Evolutionary conservation across 2,797 vertebrate genomes (phyloP).

Genomic region (Austrolebias charrua): DNA sequence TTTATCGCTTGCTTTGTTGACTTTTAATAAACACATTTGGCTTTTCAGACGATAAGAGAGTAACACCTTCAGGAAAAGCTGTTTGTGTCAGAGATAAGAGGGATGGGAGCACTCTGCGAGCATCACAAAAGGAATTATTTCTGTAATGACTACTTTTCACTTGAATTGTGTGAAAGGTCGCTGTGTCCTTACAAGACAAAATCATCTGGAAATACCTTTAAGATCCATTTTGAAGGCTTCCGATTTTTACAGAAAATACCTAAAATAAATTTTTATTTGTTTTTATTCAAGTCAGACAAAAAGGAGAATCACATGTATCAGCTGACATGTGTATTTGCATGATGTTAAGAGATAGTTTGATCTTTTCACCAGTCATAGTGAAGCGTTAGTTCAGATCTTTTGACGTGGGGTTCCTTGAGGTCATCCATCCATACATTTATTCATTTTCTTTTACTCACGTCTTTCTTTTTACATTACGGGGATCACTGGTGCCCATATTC

Average conservation of each 20-base stretch:
- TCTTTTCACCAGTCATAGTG: too few relatives aligned
- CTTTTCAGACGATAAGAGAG: conserved; percentile 12
- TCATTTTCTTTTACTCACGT: too few relatives aligned
- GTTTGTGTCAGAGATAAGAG: conserved; percentile 13
- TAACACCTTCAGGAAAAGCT: conserved; percentile 1
- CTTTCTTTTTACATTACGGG: too few relatives aligned
- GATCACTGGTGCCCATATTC: too few relatives aligned
- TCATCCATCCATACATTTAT: too few relatives aligned
- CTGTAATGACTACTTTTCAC: conserved; percentile 22
- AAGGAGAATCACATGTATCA: neutral
- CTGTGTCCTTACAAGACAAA: conserved; percentile 22
- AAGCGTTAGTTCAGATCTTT: neutral
- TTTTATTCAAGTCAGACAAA: neutral
- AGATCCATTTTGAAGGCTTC: neutral
- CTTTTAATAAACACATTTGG: conserved; percentile 3
- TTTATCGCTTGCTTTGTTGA: neutral
- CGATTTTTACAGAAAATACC: conserved; percentile 4
- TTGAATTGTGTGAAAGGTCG: conserved; percentile 27
- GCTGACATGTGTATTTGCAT: too few relatives aligned
- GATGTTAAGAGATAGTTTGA: too few relatives aligned
- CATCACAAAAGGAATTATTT: conserved; percentile 18
- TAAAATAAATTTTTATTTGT: neutral
- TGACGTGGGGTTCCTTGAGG: neutral
- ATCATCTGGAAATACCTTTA: conserved; percentile 6
- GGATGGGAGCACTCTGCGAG: conserved; percentile 1